These are phyloP conservation scores for Ferdinandea cuprea DNA, from an alignment of 2,888 invertebrate genomes.

Conservation along the genomic window DNA sequence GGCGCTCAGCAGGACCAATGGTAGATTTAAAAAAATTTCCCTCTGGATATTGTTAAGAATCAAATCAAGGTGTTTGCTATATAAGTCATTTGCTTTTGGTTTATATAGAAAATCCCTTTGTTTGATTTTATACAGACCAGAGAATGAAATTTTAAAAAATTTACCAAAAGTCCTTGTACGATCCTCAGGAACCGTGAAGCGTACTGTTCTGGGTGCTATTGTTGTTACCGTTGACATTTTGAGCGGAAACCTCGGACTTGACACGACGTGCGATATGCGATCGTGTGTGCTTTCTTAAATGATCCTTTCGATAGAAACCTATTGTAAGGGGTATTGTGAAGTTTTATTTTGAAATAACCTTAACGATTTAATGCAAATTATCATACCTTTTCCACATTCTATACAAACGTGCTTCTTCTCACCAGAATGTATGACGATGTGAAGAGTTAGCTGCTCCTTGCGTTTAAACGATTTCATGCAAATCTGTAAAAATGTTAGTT, in stretches of 20 bases:
- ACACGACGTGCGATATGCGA: slow-evolving; percentile 93
- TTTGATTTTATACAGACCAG: slow-evolving; percentile 26
- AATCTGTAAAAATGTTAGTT: slow-evolving; percentile 82
- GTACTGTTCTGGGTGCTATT: slow-evolving; percentile 82
- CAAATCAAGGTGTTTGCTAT: slow-evolving; percentile 49
- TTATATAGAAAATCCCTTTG: slow-evolving; percentile 29
- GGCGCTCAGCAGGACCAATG: slow-evolving; percentile 82
- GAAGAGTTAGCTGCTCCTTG: slow-evolving; percentile 93
- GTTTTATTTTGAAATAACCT: neutral
- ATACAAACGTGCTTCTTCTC: slow-evolving; percentile 94
- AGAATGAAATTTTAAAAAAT: slow-evolving; percentile 80
- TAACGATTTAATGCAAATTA: neutral
- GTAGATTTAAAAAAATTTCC: slow-evolving; percentile 80
- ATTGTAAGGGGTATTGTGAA: neutral
- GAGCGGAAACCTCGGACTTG: slow-evolving; percentile 92
- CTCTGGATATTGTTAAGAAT: slow-evolving; percentile 39
- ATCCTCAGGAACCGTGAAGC: slow-evolving; percentile 83
- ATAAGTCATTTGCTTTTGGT: slow-evolving; percentile 21
- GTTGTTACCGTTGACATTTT: slow-evolving; percentile 82
- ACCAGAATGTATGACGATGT: slow-evolving; percentile 95
- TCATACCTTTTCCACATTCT: slow-evolving; percentile 91
- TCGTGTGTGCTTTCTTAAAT: slow-evolving; percentile 92
- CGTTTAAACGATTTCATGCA: slow-evolving; percentile 94
- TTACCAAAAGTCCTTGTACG: slow-evolving; percentile 84
- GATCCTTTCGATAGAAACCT: slow-evolving; percentile 94